Conservation (phyloP, 1,140 invertebrate genomes). For the Anagrus nilaparvatae region DNA sequence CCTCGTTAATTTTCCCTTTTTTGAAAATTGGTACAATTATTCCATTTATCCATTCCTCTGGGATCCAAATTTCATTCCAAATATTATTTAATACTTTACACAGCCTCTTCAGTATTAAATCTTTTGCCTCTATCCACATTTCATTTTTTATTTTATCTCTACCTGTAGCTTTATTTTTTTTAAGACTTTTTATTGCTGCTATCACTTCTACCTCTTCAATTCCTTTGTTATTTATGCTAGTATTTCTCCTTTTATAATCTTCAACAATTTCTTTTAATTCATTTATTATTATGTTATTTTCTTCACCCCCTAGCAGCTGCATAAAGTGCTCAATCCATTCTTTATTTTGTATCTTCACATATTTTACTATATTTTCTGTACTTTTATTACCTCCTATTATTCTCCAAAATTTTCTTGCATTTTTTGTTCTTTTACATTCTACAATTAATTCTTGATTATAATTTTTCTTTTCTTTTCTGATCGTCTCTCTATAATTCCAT, state of each 20-base stretch:
- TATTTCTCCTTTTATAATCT: neutral
- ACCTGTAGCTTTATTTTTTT: no score
- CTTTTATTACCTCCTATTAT: neutral
- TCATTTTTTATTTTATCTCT: no score
- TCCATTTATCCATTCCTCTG: slow-evolving; percentile 16
- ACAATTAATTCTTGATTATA: neutral
- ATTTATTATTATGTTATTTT: neutral
- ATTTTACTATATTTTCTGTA: slow-evolving; percentile 1
- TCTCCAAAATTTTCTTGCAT: no score
- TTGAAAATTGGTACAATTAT: no score
- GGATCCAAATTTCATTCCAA: slow-evolving; percentile 12
- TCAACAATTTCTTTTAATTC: neutral
- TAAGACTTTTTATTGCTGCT: neutral
- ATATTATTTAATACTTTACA: slow-evolving; percentile 3
- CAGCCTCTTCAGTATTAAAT: no score
- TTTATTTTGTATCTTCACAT: neutral
- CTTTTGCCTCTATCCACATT: neutral
- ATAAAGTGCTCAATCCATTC: neutral
- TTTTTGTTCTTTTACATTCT: neutral
- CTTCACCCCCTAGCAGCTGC: neutral
- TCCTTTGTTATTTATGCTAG: neutral
- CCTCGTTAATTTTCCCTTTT: no score
- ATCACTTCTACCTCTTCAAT: neutral
- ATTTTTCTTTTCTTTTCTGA: neutral
- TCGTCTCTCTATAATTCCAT: neutral